These are phyloP conservation scores for Epizoanthus illoricatus DNA, from an alignment of 92 coral and sea anemone species.

Conservation along the genomic window DNA sequence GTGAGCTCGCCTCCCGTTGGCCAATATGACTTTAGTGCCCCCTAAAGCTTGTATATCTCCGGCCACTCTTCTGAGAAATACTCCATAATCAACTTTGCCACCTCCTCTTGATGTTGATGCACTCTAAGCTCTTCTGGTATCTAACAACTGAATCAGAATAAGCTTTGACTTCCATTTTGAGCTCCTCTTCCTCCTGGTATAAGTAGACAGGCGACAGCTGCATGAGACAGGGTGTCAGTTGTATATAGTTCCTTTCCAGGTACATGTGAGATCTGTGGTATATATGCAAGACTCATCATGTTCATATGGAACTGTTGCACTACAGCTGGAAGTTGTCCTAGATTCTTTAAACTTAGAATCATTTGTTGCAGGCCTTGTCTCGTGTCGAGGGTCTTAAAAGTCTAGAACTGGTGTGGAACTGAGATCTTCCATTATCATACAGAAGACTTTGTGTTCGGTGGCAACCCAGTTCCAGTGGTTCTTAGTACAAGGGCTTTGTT, in stretches of 20 bases:
- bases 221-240: slow-evolving; percentile 16
- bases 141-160: not conserved
- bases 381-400: slow-evolving; percentile 2
- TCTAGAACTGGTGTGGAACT: slow-evolving; percentile 5
- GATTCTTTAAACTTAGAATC: slow-evolving; percentile 13
- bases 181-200: not conserved
- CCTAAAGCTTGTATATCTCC: slow-evolving; percentile 18
- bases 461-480: slow-evolving; percentile 30
- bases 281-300: slow-evolving; percentile 19
- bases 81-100: not conserved
- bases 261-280: slow-evolving; percentile 2
- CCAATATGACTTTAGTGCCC: slow-evolving; percentile 29
- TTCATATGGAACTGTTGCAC: slow-evolving; percentile 25
- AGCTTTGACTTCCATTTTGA: not conserved
- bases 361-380: not conserved
- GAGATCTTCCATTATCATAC: not conserved
- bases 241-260: slow-evolving; percentile 30
- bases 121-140: not conserved
- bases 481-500: slow-evolving; percentile 11
- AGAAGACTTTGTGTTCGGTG: slow-evolving; percentile 9
- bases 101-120: slow-evolving; percentile 9
- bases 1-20: slow-evolving; percentile 29
- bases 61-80: slow-evolving; percentile 54
- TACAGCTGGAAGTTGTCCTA: slow-evolving; percentile 1
- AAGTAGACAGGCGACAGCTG: not conserved